Evolutionary conservation across 1,140 invertebrate genomes (phyloP), one percentile per base, ranked within the genome.

Genomic region (Bombus affinis): DNA sequence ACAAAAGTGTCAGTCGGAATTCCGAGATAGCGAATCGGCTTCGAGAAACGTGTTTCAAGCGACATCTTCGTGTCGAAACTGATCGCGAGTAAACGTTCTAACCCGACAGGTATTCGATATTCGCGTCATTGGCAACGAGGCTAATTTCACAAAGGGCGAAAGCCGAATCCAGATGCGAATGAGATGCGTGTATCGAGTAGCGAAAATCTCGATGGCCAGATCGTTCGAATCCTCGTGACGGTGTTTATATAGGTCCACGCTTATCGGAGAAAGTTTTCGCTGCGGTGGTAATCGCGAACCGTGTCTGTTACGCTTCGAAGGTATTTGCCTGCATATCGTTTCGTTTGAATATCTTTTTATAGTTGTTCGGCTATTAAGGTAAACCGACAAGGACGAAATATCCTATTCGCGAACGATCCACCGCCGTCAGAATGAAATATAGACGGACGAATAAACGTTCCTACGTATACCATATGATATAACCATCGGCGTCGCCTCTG

Each of bases 191-290:
- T 44, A 84, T 88, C 78, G 83, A 82, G 57, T 81, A 65, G 86
- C 79, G 74, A 44, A 62, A n/a, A 9, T n/a, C 37, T 42, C 25
- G 13, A 10, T 73, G 18, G 53, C 65, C 87, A 86, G 79, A 86
- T 89, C 88, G 72, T 86, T 88, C 74, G 83, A 65, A 81, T 86
- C 70, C 82, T 86, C 84, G 83, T 84, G 42, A 66, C 0, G 15
- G 5, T 13, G 8, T 25, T 22, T 25, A 9, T 3, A 25, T 13
- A n/a, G 28, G 4, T 66, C 0, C 13, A 32, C n/a, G n/a, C 5
- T 18, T 15, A 6, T n/a, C 13, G 13, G n/a, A 1, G 6, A 18
- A 2, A 8, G 2, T 8, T 66, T 35, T 18, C 5, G 6, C 2
- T 9, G 10, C 0, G 10, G 10, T 10, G 39, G 10, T 42, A 42